These are phyloP conservation scores for Athalia circularis DNA, from an alignment of 2,888 invertebrate genomes.

Conservation along the genomic window DNA sequence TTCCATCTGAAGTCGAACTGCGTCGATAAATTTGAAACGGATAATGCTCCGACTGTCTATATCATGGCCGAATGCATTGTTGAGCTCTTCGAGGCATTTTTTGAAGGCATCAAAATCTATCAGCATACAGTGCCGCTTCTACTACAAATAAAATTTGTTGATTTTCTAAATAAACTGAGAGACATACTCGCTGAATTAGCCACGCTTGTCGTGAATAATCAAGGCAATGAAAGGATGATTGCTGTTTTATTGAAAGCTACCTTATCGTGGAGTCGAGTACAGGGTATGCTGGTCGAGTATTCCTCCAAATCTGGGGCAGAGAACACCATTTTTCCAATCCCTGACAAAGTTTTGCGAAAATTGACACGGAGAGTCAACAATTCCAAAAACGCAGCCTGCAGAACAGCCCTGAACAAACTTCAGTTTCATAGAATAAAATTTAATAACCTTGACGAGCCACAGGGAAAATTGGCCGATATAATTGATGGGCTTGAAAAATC, in stretches of 20 bases:
- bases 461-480: constrained; percentile 50
- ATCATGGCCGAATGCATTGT: constrained; percentile 50
- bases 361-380: constrained; percentile 57
- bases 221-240: constrained; percentile 55
- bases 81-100: constrained; percentile 59
- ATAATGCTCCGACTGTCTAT: background rate
- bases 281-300: constrained; percentile 61
- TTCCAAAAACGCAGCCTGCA: constrained; percentile 55
- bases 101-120: constrained; percentile 62
- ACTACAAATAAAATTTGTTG: constrained; percentile 61
- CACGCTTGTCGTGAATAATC: constrained; percentile 53
- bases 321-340: constrained; percentile 56
- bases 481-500: constrained; percentile 56
- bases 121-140: constrained; percentile 58
- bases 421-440: constrained; percentile 55
- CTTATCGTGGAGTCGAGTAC: constrained; percentile 61
- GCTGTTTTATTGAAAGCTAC: constrained; percentile 56
- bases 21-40: constrained; percentile 45
- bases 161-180: constrained; percentile 59
- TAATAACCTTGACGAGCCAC: constrained; percentile 43
- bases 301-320: constrained; percentile 53
- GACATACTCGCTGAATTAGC: constrained; percentile 57
- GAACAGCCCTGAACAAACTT: constrained; percentile 60
- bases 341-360: constrained; percentile 58
- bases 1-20: constrained; percentile 63